Base-by-base conservation (phyloP, 2,888 invertebrate genomes). In the Atrina japonica region DNA sequence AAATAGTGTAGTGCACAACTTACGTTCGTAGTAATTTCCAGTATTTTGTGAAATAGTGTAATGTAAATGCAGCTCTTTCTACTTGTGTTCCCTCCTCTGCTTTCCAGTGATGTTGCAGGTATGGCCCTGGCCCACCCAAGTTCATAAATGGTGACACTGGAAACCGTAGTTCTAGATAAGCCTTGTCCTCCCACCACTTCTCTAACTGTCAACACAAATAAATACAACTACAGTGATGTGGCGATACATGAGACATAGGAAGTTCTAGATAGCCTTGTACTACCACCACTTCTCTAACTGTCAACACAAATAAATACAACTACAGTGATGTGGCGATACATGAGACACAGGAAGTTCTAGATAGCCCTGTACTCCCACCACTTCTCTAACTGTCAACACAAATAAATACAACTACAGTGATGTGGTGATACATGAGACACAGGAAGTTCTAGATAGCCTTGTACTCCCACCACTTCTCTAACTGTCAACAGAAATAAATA, bases 311-410 rank as follows among this genome's bases (percentile, higher is more conserved):
- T 14, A 52, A 53, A 18, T n/a, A n/a, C n/a, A n/a, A n/a, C n/a
- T n/a, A n/a, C n/a, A n/a, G n/a, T n/a, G n/a, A n/a, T n/a, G n/a
- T 0, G 93, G 93, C 50, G 92, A 83, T 16, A 92, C 81, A 0
- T 93, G 93, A 14, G 89, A 78, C 25, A n/a, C n/a, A 91, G 93
- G 89, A 30, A 91, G 78, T 56, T 90, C 88, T 64, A 93, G 89
- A 83, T 93, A 93, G 92, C 93, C 75, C 91, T 91, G 41, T 92
- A 90, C 80, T 92, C 92, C 93, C 93, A 93, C 92, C 93, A 93
- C 77, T 89, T 88, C 71, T 92, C 92, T 47, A 92, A 75, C 91
- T 91, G 77, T 60, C 78, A 75, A 45, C 18, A 35, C 21, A 60
- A 35, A 11, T 14, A 52, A 53, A 18, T n/a, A n/a, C n/a, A n/a